Conservation (phyloP, 1,140 invertebrate species). For the Cepaea nemoralis region DNA sequence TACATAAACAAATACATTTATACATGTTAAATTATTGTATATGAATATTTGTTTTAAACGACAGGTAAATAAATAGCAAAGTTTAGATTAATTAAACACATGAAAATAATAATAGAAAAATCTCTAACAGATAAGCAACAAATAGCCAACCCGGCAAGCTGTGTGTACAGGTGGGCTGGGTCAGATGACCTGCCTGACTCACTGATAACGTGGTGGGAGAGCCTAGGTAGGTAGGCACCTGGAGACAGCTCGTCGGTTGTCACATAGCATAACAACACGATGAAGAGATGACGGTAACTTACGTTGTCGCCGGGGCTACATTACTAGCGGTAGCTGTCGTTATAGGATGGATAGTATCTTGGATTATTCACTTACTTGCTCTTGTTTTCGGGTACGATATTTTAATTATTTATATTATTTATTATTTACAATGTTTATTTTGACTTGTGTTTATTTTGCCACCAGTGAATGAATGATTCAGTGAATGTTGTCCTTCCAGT, state of each 20-base stretch:
- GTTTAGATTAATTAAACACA: too few relatives aligned
- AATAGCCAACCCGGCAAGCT: neutral
- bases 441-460: neutral
- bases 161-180: too few relatives aligned
- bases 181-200: too few relatives aligned
- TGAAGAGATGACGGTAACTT: slow-evolving; percentile 27
- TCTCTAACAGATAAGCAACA: neutral
- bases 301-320: slow-evolving; percentile 19
- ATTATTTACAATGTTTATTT: neutral
- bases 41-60: too few relatives aligned
- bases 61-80: too few relatives aligned
- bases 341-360: slow-evolving; percentile 21
- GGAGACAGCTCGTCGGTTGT: too few relatives aligned
- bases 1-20: too few relatives aligned
- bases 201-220: too few relatives aligned
- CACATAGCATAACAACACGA: slow-evolving; percentile 17
- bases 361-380: slow-evolving; percentile 28
- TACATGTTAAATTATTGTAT: too few relatives aligned
- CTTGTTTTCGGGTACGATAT: slow-evolving; percentile 16
- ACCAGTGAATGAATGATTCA: neutral
- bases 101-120: too few relatives aligned
- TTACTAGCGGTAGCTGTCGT: slow-evolving; percentile 8
- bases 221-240: too few relatives aligned
- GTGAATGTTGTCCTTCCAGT: neutral
- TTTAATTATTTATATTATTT: neutral